Evolutionary conservation across 2,888 invertebrate species (phyloP).

Genomic region (Apamea monoglypha): DNA sequence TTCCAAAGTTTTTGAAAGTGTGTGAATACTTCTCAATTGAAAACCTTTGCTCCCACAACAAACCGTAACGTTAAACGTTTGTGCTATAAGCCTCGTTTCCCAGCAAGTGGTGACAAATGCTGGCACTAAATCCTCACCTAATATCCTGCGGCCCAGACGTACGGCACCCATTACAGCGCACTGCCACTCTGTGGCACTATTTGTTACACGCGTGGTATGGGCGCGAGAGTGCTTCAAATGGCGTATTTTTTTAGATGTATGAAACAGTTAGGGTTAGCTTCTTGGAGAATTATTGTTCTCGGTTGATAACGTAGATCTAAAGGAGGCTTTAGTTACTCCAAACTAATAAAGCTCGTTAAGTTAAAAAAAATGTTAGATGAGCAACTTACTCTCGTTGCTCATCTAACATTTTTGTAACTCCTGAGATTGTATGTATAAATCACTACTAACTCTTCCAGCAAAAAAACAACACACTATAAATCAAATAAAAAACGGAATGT

Average conservation of each 20-base stretch:
- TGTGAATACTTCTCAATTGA: neutral
- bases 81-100: neutral
- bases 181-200: constrained; percentile 36
- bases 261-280: no score
- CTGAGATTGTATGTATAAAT: neutral
- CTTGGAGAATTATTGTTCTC: neutral
- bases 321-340: neutral
- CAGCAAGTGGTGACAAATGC: constrained; percentile 40
- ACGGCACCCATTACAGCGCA: constrained; percentile 42
- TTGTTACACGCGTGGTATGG: constrained; percentile 21
- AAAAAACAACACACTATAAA: neutral
- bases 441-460: neutral
- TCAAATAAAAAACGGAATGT: neutral
- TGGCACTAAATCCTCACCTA: constrained; percentile 29
- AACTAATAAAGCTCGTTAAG: neutral
- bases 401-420: neutral
- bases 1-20: neutral
- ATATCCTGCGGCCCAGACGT: constrained; percentile 45
- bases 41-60: neutral
- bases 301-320: neutral
- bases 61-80: neutral
- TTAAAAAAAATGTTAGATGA: neutral
- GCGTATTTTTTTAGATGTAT: neutral
- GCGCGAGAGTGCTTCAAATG: neutral
- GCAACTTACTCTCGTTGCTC: neutral